These are phyloP conservation scores for Ochlodes sylvanus DNA, from an alignment of 2,888 invertebrate genomes.

Conservation along the genomic window DNA sequence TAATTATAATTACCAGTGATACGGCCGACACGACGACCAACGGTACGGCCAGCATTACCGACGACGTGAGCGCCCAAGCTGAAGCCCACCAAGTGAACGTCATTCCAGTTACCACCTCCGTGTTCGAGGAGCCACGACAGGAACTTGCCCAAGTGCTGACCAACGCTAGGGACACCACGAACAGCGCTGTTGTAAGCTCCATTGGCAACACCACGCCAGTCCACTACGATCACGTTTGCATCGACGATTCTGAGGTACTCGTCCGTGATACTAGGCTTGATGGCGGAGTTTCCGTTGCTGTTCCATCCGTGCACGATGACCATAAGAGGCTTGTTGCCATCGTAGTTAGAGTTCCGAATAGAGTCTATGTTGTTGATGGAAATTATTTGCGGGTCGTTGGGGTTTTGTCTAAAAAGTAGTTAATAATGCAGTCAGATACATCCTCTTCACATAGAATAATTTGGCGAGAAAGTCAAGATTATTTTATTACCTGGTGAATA, in stretches of 20 bases:
- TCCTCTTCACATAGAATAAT: no score
- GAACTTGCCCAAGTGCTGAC: slow-evolving; percentile 56
- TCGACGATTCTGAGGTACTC: slow-evolving; percentile 49
- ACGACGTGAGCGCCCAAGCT: slow-evolving; percentile 64
- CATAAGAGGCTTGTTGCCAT: slow-evolving; percentile 46
- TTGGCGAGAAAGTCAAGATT: no score
- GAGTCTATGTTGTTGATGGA: slow-evolving; percentile 49
- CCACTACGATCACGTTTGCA: slow-evolving; percentile 56
- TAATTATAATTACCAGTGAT: slow-evolving; percentile 56
- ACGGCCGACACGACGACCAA: slow-evolving; percentile 53
- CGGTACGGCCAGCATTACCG: slow-evolving; percentile 57
- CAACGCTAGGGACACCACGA: slow-evolving; percentile 52
- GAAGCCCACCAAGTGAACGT: slow-evolving; percentile 61
- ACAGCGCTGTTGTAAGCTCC: slow-evolving; percentile 51
- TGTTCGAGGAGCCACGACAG: slow-evolving; percentile 49
- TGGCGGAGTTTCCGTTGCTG: slow-evolving; percentile 47
- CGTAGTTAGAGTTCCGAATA: slow-evolving; percentile 52
- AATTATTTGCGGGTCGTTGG: slow-evolving; percentile 48
- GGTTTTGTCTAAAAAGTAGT: slow-evolving; percentile 48
- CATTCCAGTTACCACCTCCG: slow-evolving; percentile 49
- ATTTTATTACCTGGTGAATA: slow-evolving; percentile 53
- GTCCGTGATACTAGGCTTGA: slow-evolving; percentile 49
- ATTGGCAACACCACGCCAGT: slow-evolving; percentile 53
- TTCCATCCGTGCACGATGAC: slow-evolving; percentile 58
- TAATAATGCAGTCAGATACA: neutral